phyloP scores from a whole-genome alignment of 2,797 vertebrate species.

The Gobionotothen gibberifrons region DNA sequence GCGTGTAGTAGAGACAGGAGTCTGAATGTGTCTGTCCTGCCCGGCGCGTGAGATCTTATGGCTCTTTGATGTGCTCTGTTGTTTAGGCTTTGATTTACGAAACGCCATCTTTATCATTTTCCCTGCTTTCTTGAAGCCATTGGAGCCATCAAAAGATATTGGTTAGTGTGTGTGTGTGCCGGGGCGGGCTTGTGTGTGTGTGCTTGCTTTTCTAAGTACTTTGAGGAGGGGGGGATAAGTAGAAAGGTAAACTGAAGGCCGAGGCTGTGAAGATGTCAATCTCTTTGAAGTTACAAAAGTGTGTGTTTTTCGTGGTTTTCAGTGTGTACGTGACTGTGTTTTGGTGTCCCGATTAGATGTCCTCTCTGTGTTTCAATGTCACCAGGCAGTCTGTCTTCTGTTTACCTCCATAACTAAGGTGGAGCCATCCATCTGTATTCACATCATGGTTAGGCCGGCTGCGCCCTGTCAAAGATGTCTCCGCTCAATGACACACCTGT shows the following conservation, averaged over 20 bases:
- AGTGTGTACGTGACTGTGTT: slow-evolving; percentile 1
- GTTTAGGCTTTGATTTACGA: slow-evolving; percentile 70
- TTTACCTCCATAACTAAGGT: slow-evolving; percentile 48
- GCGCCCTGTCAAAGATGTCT: slow-evolving; percentile 46
- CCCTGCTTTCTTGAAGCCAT: slow-evolving; percentile 40
- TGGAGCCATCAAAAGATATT: slow-evolving; percentile 40
- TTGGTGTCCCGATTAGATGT: slow-evolving; percentile 1
- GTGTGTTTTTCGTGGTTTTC: slow-evolving; percentile 28
- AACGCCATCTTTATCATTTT: slow-evolving; percentile 63
- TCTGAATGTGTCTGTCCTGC: slow-evolving; percentile 57
- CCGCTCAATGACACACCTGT: slow-evolving; percentile 73
- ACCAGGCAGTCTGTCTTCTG: slow-evolving; percentile 58
- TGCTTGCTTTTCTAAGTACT: slow-evolving; percentile 26
- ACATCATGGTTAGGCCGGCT: slow-evolving; percentile 45
- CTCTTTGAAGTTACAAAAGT: slow-evolving; percentile 55
- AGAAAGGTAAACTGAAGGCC: slow-evolving; percentile 56
- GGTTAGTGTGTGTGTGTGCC: slow-evolving; percentile 24
- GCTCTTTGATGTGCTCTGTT: slow-evolving; percentile 71
- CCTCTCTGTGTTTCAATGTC: slow-evolving; percentile 50
- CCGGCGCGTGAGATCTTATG: slow-evolving; percentile 44
- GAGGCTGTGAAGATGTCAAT: slow-evolving; percentile 29
- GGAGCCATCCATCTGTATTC: slow-evolving; percentile 49
- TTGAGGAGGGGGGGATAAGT: slow-evolving; percentile 45
- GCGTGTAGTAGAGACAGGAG: slow-evolving; percentile 42
- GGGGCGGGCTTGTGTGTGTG: slow-evolving; percentile 10